These are phyloP conservation scores for Caenorhabditis sp. DNA, from an alignment of 2,888 invertebrate species.

Conservation along the genomic window DNA sequence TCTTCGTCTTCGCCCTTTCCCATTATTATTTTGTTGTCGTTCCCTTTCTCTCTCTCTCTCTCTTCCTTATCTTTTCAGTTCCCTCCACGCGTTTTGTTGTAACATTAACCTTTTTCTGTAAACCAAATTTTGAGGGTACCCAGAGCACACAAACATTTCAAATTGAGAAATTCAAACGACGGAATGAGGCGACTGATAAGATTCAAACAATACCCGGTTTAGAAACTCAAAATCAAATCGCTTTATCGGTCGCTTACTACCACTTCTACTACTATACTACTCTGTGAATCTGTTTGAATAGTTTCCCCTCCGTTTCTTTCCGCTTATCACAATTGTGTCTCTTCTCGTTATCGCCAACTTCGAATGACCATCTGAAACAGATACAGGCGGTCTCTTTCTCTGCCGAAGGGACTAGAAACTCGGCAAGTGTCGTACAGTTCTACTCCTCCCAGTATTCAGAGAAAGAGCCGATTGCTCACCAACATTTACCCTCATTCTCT, in stretches of 20 bases:
- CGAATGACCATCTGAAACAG: not conserved
- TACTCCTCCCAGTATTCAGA: constrained; percentile 3
- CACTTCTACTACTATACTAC: constrained; percentile 23
- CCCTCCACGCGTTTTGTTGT: no score
- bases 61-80: no score
- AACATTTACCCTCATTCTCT: constrained; percentile 29
- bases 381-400: constrained; percentile 1
- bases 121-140: no score
- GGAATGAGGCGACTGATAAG: no score
- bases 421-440: constrained; percentile 38
- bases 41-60: not conserved
- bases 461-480: constrained; percentile 25
- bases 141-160: no score
- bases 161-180: no score
- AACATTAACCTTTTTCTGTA: no score
- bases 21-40: not conserved
- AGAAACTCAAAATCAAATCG: no score
- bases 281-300: constrained; percentile 32
- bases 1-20: not conserved
- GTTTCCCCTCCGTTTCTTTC: constrained; percentile 8
- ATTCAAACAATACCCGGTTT: no score
- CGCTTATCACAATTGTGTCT: constrained; percentile 15
- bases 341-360: constrained; percentile 3
- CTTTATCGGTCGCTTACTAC: not conserved
- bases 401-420: no score